Percentiles rank a stretch among this genome's conserved stretches.
phyloP scores from a whole-genome alignment of 2,797 vertebrate species.

The Gymnothorax javanicus region DNA sequence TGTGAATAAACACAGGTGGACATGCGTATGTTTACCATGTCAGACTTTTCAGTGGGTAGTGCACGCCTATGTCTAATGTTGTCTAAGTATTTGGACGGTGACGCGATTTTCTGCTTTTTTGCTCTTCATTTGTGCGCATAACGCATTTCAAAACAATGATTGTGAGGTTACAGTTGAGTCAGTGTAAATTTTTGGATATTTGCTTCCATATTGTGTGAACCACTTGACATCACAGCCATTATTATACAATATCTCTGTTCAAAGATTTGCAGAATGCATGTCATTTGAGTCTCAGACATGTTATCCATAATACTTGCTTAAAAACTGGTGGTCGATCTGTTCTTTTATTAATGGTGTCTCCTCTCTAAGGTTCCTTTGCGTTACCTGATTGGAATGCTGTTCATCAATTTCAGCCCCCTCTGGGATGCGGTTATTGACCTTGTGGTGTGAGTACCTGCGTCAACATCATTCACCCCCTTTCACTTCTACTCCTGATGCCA shows the following conservation, averaged over 20 bases:
- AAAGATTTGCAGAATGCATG: too few species aligned
- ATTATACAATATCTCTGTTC: too few species aligned
- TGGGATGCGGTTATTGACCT: constrained; percentile 94
- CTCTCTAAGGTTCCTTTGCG: constrained; percentile 85
- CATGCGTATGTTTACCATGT: background rate
- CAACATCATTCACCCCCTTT: background rate
- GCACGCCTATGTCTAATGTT: background rate
- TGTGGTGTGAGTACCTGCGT: constrained; percentile 77
- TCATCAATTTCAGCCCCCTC: constrained; percentile 90
- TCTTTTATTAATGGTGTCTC: background rate
- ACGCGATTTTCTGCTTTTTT: too few species aligned
- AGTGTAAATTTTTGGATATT: too few species aligned
- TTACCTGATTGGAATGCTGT: constrained; percentile 93
- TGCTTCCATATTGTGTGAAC: too few species aligned
- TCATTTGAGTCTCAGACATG: background rate
- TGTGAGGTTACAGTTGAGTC: too few species aligned
- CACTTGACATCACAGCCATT: too few species aligned
- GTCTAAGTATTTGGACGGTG: too few species aligned
- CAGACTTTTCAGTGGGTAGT: background rate
- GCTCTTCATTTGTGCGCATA: too few species aligned
- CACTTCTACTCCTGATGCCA: background rate
- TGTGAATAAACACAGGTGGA: background rate
- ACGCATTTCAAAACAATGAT: too few species aligned
- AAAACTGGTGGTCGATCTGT: background rate
- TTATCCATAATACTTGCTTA: background rate